Evolutionary conservation across 1,140 invertebrate genomes (phyloP), one percentile per base, ranked within the genome.

Genomic region (Pseudachorutes palmiensis): DNA sequence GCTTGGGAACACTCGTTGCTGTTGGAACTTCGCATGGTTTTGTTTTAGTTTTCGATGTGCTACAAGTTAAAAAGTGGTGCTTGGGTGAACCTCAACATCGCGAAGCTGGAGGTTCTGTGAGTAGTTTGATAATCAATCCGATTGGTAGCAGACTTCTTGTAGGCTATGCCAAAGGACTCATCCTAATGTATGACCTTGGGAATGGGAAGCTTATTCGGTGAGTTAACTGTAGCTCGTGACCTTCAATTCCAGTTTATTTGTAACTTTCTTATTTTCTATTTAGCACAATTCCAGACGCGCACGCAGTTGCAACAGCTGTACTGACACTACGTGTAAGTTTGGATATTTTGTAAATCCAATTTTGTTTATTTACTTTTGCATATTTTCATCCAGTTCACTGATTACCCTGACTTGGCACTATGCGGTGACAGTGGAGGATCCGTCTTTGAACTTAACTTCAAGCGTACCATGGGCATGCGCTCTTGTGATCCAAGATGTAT

Each of bases 401-500:
- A 90, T 79, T 84, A 83, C 68, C 82, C 85, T 32, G 86, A 85
- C 2, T 76, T 92, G 60, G 91, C 90, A 3, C 79, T 97, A 19
- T 91, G 92, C 59, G 88, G 91, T 26, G 95, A 99, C 78, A 96
- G 91, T 67, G 94, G 94, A 19, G 96, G 96, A 1, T 97, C 92
- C n/a, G 94, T 98, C 1, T 98, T 96, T 84, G 89, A 97, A 74
- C 81, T 98, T 16, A 89, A 86, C 75, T 94, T 97, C 75, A 93
- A 91, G 71, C 82, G 93, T 65, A 86, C 90, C 5, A 84, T 97
- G 75, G 94, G 94, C 2, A 88, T 95, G 2, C 81, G 94, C 62
- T 88, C 88, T 12, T 92, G 89, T 77, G 88, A 91, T 70, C 91
- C 91, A 0, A 88, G 89, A 70, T 95, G 92, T 78, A 78, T 96